These are phyloP conservation scores for Meteorus cinctellus DNA, from an alignment of 2,888 invertebrate genomes.

Conservation along the genomic window DNA sequence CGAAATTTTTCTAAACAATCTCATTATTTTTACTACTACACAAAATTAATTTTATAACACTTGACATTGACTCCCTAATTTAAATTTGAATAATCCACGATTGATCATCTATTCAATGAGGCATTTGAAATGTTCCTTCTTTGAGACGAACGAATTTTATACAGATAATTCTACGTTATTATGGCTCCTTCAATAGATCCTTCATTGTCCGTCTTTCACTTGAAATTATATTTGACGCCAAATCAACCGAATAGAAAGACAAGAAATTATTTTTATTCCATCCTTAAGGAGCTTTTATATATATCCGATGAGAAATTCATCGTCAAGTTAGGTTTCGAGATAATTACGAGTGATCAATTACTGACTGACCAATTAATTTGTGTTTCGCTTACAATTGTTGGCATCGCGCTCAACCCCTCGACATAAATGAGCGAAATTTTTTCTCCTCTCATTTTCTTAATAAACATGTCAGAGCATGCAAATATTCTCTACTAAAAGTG, in stretches of 20 bases:
- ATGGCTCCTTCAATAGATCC: conserved; percentile 24
- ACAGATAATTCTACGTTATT: background rate
- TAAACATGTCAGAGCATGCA: background rate
- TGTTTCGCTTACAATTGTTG: background rate
- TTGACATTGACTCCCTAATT: conserved; percentile 36
- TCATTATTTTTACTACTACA: no score
- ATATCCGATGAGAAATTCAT: conserved; percentile 31
- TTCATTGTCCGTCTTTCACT: background rate
- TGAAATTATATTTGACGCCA: background rate
- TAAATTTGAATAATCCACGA: conserved; percentile 30
- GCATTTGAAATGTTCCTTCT: conserved; percentile 30
- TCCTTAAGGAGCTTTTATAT: conserved; percentile 37
- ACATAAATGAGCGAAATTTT: background rate
- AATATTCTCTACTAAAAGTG: background rate
- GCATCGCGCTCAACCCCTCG: background rate
- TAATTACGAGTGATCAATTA: conserved; percentile 54
- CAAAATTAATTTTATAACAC: no score
- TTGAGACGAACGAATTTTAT: conserved; percentile 24
- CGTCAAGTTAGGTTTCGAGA: conserved; percentile 35
- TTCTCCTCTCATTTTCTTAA: background rate
- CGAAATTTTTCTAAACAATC: no score
- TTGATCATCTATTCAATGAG: conserved; percentile 18
- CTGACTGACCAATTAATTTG: conserved; percentile 53
- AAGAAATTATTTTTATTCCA: conserved; percentile 17
- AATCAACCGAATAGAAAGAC: conserved; percentile 17